Evolutionary conservation across 2,797 vertebrate species (phyloP).

Genomic region (Epinephelus awoara): DNA sequence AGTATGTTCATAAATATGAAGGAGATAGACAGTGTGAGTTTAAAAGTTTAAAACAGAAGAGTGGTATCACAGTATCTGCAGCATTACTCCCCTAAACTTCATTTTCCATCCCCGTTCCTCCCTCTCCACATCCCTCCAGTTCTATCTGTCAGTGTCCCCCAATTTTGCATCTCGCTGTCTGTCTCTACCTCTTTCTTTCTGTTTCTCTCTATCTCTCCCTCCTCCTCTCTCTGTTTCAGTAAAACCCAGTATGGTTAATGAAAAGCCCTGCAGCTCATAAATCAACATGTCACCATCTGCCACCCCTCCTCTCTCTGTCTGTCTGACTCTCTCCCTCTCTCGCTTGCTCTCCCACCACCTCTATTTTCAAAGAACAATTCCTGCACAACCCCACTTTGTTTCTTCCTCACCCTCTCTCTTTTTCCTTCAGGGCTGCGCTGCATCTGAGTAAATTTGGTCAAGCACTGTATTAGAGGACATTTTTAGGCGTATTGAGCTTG

Average conservation of each 20-base stretch:
- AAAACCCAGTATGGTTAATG: slow-evolving; percentile 82
- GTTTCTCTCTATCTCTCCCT: slow-evolving; percentile 30
- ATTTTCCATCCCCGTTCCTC: slow-evolving; percentile 28
- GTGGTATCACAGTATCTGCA: slow-evolving; percentile 22
- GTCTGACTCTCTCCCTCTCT: slow-evolving; percentile 53
- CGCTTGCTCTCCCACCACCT: slow-evolving; percentile 60
- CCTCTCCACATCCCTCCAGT: neutral
- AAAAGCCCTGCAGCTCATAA: slow-evolving; percentile 83
- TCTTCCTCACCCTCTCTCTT: slow-evolving; percentile 37
- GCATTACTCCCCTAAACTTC: slow-evolving; percentile 31
- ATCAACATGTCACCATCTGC: slow-evolving; percentile 85
- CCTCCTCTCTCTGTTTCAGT: slow-evolving; percentile 64
- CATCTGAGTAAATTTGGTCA: slow-evolving; percentile 60
- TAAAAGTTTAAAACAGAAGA: neutral
- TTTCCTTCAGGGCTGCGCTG: slow-evolving; percentile 29
- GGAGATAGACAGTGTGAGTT: slow-evolving; percentile 5
- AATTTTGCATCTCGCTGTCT: slow-evolving; percentile 40
- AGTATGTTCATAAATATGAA: slow-evolving; percentile 14
- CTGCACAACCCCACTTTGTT: slow-evolving; percentile 51
- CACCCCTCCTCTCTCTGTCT: slow-evolving; percentile 63
- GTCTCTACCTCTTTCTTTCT: slow-evolving; percentile 24
- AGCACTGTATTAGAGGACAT: slow-evolving; percentile 49
- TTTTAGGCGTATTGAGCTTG: slow-evolving; percentile 48
- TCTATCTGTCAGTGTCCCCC: slow-evolving; percentile 14
- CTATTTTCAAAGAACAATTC: slow-evolving; percentile 67